Evolutionary conservation across 2,888 invertebrate species (phyloP), one percentile per base, ranked within the genome.

Genomic region (Empis stercorea): DNA sequence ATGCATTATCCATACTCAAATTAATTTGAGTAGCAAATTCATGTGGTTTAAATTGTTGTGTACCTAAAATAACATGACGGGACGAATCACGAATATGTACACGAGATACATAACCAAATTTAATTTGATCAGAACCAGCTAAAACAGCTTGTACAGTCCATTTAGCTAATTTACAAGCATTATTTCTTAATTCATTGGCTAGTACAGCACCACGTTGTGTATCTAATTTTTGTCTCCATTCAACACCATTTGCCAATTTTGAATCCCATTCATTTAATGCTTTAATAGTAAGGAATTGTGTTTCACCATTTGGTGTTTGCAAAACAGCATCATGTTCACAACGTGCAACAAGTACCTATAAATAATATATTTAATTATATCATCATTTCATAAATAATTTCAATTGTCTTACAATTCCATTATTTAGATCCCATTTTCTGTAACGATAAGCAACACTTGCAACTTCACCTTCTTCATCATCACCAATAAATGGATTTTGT

Each of bases 261-360:
- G 95, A 92, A 71, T 99, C 97, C 97, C 97, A 99, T 68, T 99
- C 99, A 71, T 99, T 99, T 16, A 99, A 75, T 0, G 99, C 95
- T 72, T 96, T 97, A 64, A 99, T 89, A 9, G 91, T 87, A 43
- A 99, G 74, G 71, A 86, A 95, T 71, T 97, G 96, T 2, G 80
- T 76, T 64, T 95, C 94, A 50, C 87, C 88, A 57, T 81, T 87
- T 0, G 91, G 87, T 0, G 87, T 84, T 55, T 81, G 81, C 67
- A 88, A 78, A 0, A 92, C 93, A 1, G 95, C 96, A 71, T 99
- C 99, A 65, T 95, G 94, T 65, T 99, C 97, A 70, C 96, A 95
- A 47, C 99, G 82, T 0, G 88, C 84, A 45, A 99, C 87, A 54
- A 99, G 71, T 23, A 79, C 74, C 80, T 80, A 54, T 0, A 56